These are phyloP conservation scores for Mesocricetus auratus DNA, from an alignment of 2,113 vertebrate species.

Conservation along the genomic window DNA sequence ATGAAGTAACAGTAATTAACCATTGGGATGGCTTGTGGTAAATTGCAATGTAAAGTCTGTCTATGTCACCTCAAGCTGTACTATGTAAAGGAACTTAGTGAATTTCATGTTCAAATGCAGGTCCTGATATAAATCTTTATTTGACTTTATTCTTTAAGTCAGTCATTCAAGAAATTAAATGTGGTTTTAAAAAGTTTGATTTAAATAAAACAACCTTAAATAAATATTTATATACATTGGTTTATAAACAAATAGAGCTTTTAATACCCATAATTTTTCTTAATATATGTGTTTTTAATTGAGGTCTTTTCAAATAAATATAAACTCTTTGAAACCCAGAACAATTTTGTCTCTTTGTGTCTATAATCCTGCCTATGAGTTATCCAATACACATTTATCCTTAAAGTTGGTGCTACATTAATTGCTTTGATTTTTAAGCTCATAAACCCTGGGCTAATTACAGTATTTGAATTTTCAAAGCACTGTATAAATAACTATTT, in stretches of 20 bases:
- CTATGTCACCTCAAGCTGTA: background rate
- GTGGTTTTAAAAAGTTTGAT: background rate
- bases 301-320: background rate
- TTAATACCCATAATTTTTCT: background rate
- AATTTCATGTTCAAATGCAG: background rate
- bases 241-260: background rate
- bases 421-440: background rate
- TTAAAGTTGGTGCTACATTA: background rate
- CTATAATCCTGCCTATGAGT: background rate
- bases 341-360: background rate
- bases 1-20: background rate
- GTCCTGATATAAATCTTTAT: background rate
- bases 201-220: background rate
- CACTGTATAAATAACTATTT: background rate
- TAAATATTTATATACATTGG: background rate
- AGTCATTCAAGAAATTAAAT: background rate
- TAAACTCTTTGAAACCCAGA: background rate
- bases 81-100: background rate
- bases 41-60: background rate
- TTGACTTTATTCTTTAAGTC: background rate
- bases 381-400: background rate
- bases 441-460: background rate
- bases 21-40: rapidly evolving
- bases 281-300: background rate
- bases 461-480: background rate